Conservation (phyloP, 2,113 vertebrate genomes). For the Pipra filicauda region DNA sequence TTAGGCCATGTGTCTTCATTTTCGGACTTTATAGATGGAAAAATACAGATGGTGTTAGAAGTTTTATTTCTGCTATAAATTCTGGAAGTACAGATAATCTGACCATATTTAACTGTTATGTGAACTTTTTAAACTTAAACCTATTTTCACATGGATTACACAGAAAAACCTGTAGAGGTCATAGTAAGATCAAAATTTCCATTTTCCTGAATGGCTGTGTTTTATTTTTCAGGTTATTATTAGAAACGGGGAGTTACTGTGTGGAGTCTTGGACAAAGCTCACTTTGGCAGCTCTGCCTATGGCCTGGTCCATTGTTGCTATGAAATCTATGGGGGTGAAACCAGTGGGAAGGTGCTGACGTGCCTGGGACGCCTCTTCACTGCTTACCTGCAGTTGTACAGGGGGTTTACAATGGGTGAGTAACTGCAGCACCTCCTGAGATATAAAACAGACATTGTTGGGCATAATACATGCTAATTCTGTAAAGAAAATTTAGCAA, state of each 20-base stretch:
- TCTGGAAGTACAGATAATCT: not conserved
- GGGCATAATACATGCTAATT: not conserved
- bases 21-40: not conserved
- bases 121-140: not conserved
- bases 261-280: conserved; percentile 95
- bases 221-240: conserved; percentile 84
- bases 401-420: conserved; percentile 94
- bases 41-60: not conserved
- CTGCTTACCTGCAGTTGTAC: conserved; percentile 94
- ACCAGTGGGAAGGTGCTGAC: conserved; percentile 91
- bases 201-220: not conserved
- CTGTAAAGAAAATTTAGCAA: not conserved
- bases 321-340: conserved; percentile 91
- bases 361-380: conserved; percentile 93
- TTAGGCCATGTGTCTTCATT: not conserved
- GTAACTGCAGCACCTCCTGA: not conserved
- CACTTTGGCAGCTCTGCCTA: conserved; percentile 96
- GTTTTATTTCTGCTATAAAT: not conserved
- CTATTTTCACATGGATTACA: not conserved
- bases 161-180: not conserved
- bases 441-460: rapidly evolving
- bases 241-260: conserved; percentile 86
- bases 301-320: conserved; percentile 94
- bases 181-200: not conserved
- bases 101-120: not conserved